These are phyloP conservation scores for Dicrurus megarhynchus DNA, from an alignment of 2,113 vertebrate species.

Conservation along the genomic window DNA sequence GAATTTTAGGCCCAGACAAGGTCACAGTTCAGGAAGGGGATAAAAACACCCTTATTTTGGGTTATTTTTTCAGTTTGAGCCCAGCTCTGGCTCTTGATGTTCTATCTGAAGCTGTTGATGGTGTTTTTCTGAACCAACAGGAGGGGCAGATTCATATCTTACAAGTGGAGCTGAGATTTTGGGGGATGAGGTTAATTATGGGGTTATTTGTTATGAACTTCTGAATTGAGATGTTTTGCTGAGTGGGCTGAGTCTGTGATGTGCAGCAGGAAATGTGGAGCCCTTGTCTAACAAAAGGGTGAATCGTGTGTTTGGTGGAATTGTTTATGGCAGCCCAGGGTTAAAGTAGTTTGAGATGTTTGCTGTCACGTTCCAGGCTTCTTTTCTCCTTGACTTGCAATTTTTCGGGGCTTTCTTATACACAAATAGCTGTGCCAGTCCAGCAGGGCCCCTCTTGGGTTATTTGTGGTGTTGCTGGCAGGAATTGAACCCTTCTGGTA, in stretches of 20 bases:
- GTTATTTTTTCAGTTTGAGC: not conserved
- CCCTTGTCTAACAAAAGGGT: not conserved
- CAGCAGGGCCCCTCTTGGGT: not conserved
- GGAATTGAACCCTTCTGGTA: not conserved
- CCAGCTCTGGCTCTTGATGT: not conserved
- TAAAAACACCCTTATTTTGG: no score
- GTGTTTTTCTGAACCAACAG: not conserved
- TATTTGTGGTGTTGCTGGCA: not conserved
- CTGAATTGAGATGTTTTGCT: not conserved
- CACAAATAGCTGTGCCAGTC: not conserved
- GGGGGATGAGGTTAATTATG: not conserved
- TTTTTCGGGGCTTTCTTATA: not conserved
- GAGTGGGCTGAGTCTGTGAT: not conserved
- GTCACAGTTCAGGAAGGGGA: not conserved
- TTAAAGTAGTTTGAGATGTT: not conserved
- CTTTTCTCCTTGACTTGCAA: not conserved
- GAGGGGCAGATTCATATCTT: not conserved
- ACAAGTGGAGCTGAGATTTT: not conserved
- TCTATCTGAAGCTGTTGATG: not conserved
- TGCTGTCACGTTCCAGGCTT: not conserved
- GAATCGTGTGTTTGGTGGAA: not conserved
- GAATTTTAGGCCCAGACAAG: not conserved
- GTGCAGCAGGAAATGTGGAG: not conserved
- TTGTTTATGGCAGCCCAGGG: not conserved
- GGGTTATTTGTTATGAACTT: not conserved